These are phyloP conservation scores for Brachionus paranguensis DNA, from an alignment of 1,140 invertebrate species.

Conservation along the genomic window DNA sequence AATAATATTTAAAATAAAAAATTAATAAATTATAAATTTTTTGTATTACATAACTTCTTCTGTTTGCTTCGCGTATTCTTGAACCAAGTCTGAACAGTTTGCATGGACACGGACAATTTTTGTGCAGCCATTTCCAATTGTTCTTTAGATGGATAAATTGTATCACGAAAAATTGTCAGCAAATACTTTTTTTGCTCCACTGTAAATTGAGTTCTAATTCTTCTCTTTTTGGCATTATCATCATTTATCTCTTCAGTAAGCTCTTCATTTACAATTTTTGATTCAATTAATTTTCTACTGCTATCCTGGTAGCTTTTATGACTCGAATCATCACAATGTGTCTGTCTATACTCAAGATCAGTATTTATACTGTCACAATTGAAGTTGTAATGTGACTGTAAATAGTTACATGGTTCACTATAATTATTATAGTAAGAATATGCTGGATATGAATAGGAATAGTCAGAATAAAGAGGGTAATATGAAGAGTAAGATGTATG, in stretches of 20 bases:
- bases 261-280: neutral
- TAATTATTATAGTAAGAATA: neutral
- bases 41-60: neutral
- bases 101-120: neutral
- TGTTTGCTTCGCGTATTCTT: slow-evolving; percentile 35
- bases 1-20: too few relatives aligned
- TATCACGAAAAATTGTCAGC: neutral
- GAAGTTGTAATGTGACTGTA: neutral
- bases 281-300: neutral
- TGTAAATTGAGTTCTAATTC: neutral
- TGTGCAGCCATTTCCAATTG: neutral
- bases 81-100: slow-evolving; percentile 5
- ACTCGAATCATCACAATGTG: neutral
- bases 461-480: neutral
- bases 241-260: neutral
- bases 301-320: neutral
- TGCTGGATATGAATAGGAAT: neutral
- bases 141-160: slow-evolving; percentile 30
- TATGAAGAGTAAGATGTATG: neutral
- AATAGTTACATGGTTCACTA: neutral
- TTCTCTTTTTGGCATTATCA: neutral
- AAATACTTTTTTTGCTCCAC: slow-evolving; percentile 7
- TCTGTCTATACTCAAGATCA: neutral
- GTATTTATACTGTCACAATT: neutral
- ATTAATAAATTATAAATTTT: neutral